Evolutionary conservation across 2,888 invertebrate genomes (phyloP), one percentile per base, ranked within the genome.

Genomic region (Oligia latruncula): DNA sequence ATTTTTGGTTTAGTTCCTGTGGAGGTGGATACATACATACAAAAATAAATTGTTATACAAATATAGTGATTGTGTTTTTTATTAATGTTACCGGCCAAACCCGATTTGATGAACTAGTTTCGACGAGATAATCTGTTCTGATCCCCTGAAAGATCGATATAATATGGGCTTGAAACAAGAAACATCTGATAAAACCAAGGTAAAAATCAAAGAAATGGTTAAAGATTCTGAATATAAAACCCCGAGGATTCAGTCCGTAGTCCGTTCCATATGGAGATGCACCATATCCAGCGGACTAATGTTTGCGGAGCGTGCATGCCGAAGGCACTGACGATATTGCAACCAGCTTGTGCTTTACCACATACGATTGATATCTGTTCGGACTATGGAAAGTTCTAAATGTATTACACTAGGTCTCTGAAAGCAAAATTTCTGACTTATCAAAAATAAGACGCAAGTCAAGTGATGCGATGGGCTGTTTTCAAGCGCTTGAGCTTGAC

Each of bases 231-330:
- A 52, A 46, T 9, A 29, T 62, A 40, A 23, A 23, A n/a, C 13
- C 23, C 4, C 1, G 3, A 65, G 58, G 23, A 60, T 62, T 55
- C 6, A 52, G 20, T 1, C 20, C 11, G 17, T 46, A 23, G 6
- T 8, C 40, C 2, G 35, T 84, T 66, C 23, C 46, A 49, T 62
- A 60, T 67, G 60, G 46, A 67, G 43, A 67, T 67, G 8, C 49
- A 70, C 20, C 20, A 58, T 55, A 46, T 49, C 4, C 5, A 62
- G 17, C 9, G 15, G 40, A n/a, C 23, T 29, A 20, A 4, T 83
- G 55, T 84, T 79, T 71, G 62, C 29, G 5, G 46, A 84, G 29
- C 80, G 66, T 84, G 60, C 35, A 79, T 40, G 80, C 71, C 71
- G 23, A 79, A 55, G 55, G 60, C 60, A 40, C 3, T 67, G 20